phyloP scores from a whole-genome alignment of 2,797 vertebrate genomes.

The Lophotriccus pileatus region DNA sequence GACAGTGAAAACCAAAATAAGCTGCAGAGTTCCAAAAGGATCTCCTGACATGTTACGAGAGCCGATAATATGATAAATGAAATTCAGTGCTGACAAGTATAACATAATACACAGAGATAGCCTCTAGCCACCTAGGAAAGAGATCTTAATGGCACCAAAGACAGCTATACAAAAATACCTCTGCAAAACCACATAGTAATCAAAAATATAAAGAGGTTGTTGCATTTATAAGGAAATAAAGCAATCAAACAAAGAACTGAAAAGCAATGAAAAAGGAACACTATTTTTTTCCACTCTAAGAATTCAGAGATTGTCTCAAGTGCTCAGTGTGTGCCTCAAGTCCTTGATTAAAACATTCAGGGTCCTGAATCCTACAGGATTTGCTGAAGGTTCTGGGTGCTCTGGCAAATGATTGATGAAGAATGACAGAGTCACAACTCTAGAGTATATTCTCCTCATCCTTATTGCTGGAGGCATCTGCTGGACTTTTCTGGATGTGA shows the following conservation, averaged over 20 bases:
- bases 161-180: neutral
- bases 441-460: neutral
- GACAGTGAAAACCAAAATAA: neutral
- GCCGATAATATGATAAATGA: neutral
- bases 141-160: neutral
- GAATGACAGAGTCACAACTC: neutral
- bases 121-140: neutral
- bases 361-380: neutral
- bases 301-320: neutral
- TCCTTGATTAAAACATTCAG: neutral
- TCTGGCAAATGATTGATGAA: neutral
- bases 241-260: accelerated
- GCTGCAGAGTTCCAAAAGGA: neutral
- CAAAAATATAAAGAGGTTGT: neutral
- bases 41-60: neutral
- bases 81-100: neutral
- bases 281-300: neutral
- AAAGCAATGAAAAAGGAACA: neutral
- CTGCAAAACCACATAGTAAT: neutral
- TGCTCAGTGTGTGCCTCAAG: neutral
- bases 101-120: neutral
- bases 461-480: neutral
- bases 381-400: neutral
- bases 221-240: neutral
- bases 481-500: neutral